A percentile compares a stretch with the other conserved stretches of the same genome.
These are phyloP conservation scores for Anoplolepis gracilipes DNA, from an alignment of 1,140 invertebrate genomes.

Conservation along the genomic window DNA sequence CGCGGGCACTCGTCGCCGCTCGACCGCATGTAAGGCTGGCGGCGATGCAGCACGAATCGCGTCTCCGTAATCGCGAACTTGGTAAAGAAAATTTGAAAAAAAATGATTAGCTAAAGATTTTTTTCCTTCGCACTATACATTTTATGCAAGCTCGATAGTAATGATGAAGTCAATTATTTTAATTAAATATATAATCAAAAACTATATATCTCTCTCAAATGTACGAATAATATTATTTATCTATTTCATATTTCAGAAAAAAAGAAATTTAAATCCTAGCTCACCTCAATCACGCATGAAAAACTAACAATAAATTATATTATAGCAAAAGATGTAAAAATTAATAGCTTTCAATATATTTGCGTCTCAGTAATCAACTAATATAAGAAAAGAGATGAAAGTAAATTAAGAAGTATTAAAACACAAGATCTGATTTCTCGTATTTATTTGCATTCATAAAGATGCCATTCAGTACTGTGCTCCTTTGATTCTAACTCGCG, in stretches of 20 bases:
- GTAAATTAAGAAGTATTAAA: constrained; percentile 41
- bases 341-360: background rate
- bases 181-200: too few relatives aligned
- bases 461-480: constrained; percentile 62
- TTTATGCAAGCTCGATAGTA: too few relatives aligned
- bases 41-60: constrained; percentile 32
- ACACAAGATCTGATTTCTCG: constrained; percentile 63
- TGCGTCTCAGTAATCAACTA: background rate
- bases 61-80: background rate
- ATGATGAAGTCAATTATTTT: too few relatives aligned
- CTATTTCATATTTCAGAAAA: background rate
- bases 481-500: constrained; percentile 66
- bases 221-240: background rate
- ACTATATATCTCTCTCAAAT: background rate
- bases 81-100: background rate
- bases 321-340: background rate
- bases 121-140: background rate
- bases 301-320: too few relatives aligned
- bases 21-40: constrained; percentile 30
- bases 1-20: constrained; percentile 59
- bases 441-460: constrained; percentile 66
- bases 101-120: background rate
- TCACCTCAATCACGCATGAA: too few relatives aligned
- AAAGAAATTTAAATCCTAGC: too few relatives aligned
- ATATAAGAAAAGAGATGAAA: constrained; percentile 24